A percentile compares a stretch with the other conserved stretches of the same genome.
These are phyloP conservation scores for Celastrina argiolus DNA, from an alignment of 2,888 invertebrate species.

Conservation along the genomic window DNA sequence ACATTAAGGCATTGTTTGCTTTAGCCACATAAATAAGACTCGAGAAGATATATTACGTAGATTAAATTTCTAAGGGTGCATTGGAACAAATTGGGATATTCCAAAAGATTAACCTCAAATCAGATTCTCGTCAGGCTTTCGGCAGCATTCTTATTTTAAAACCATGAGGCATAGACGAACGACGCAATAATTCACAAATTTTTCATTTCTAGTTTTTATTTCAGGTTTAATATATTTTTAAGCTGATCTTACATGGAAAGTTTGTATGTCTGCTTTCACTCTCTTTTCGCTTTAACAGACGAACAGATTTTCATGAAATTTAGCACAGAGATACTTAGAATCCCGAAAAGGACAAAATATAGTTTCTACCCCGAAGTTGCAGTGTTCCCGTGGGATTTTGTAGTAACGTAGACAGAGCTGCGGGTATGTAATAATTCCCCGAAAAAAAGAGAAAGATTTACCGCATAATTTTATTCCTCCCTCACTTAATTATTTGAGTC, in stretches of 20 bases:
- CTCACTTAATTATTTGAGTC: slow-evolving; percentile 75
- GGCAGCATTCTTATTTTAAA: not conserved
- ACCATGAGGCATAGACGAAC: not conserved
- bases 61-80: slow-evolving; percentile 18
- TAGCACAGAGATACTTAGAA: no score
- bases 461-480: slow-evolving; percentile 65
- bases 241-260: no score
- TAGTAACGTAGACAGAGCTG: no score
- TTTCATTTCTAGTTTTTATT: no score
- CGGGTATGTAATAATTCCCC: not conserved
- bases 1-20: slow-evolving; percentile 45
- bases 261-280: no score
- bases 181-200: no score
- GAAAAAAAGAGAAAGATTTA: slow-evolving; percentile 11
- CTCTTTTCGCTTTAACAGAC: no score
- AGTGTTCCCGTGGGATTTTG: no score
- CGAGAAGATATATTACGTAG: slow-evolving; percentile 33
- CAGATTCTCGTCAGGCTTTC: not conserved
- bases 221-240: no score
- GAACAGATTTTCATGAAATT: no score
- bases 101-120: not conserved
- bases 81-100: not conserved
- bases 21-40: slow-evolving; percentile 48
- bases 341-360: no score
- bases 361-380: no score